Conservation (phyloP, 2,888 invertebrate genomes). For the Electrophaes corylata region DNA sequence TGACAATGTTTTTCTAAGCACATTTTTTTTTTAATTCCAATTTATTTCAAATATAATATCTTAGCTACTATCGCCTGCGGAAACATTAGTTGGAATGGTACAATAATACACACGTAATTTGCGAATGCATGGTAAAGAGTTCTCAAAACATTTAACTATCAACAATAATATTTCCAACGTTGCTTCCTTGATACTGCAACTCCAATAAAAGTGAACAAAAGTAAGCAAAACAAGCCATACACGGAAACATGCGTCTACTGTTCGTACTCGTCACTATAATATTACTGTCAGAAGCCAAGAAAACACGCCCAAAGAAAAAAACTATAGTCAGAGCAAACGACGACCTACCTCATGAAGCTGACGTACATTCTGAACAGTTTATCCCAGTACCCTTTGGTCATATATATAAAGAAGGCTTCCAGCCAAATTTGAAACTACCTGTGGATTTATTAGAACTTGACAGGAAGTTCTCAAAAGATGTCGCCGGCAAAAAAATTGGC, state of each 20-base stretch:
- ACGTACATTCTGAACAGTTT: background rate
- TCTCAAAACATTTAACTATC: slow-evolving; percentile 12
- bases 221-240: slow-evolving; percentile 12
- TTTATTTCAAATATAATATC: too few relatives aligned
- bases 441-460: slow-evolving; percentile 45
- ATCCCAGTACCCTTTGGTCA: slow-evolving; percentile 56
- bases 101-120: too few relatives aligned
- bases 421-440: slow-evolving; percentile 41
- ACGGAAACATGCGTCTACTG: slow-evolving; percentile 47
- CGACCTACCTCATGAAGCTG: background rate
- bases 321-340: slow-evolving; percentile 1
- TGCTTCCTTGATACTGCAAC: slow-evolving; percentile 3
- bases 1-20: too few relatives aligned
- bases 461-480: slow-evolving; percentile 5
- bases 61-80: too few relatives aligned
- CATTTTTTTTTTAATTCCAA: too few relatives aligned
- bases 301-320: background rate
- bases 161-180: slow-evolving; percentile 6
- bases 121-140: background rate
- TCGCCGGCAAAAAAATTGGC: background rate
- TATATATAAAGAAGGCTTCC: slow-evolving; percentile 51
- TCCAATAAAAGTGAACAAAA: slow-evolving; percentile 15
- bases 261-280: slow-evolving; percentile 38
- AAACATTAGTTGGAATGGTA: too few relatives aligned
- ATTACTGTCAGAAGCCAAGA: slow-evolving; percentile 35